phyloP scores from a whole-genome alignment of 2,113 vertebrate species.

The Cacatua alba region DNA sequence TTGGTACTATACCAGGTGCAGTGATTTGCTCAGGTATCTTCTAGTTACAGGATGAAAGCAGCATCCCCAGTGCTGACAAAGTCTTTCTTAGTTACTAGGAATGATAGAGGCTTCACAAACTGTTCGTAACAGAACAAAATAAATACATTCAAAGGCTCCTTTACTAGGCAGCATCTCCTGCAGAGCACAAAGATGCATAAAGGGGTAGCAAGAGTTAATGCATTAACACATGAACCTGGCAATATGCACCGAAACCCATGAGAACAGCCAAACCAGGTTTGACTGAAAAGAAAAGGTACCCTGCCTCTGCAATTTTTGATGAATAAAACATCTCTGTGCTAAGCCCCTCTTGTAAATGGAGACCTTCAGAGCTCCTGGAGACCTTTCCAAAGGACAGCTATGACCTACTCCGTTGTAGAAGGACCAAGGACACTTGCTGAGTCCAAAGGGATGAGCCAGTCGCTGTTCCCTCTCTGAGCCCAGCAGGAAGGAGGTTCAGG shows the following conservation, averaged over 20 bases:
- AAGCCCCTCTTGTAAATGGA: neutral
- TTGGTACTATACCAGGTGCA: neutral
- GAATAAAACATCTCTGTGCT: neutral
- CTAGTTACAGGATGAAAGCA: neutral
- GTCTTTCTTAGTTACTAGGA: neutral
- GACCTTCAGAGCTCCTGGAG: neutral
- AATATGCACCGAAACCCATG: neutral
- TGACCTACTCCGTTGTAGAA: too few relatives aligned
- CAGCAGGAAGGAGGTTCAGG: neutral
- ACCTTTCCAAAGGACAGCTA: neutral
- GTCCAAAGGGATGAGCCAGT: neutral
- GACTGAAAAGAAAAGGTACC: neutral
- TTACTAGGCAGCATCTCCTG: neutral
- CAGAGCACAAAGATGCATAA: neutral
- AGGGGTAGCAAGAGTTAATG: neutral
- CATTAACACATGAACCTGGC: neutral
- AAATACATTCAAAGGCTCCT: neutral
- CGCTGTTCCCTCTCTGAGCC: accelerated
- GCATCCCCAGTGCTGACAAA: neutral
- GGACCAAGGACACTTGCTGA: neutral
- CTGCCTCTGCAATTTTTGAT: neutral
- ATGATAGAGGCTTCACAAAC: neutral
- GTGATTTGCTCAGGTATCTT: neutral
- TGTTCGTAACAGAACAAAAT: neutral
- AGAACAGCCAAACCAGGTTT: neutral